A percentile compares a stretch with the other conserved stretches of the same genome.
Evolutionary conservation across 2,113 vertebrate species (phyloP).

Genomic region (Dromiciops gliroides): DNA sequence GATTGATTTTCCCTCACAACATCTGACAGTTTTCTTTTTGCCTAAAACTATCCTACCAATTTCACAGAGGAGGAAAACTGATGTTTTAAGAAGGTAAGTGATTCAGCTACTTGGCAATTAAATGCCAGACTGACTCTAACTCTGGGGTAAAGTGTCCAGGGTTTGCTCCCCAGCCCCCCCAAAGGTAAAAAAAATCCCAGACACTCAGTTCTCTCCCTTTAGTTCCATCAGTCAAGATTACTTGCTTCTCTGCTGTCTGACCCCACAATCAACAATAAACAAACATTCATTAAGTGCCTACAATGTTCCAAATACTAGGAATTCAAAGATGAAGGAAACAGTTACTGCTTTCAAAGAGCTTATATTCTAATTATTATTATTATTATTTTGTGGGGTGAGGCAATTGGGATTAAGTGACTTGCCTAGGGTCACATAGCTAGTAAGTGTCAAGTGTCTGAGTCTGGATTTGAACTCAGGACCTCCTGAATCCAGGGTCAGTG

Average conservation of each 20-base stretch:
- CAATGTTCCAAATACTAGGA: not conserved
- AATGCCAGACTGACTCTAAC: not conserved
- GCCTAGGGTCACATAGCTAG: too few species aligned
- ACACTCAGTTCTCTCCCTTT: not conserved
- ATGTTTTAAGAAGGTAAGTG: not conserved
- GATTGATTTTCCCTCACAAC: too few species aligned
- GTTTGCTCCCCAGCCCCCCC: not conserved
- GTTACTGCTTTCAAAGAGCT: not conserved
- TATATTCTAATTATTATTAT: too few species aligned
- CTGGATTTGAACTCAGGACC: too few species aligned
- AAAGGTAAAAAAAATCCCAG: not conserved
- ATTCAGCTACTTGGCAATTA: not conserved
- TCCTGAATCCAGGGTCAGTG: too few species aligned
- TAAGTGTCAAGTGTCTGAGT: too few species aligned
- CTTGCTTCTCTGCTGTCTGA: not conserved
- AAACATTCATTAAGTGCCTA: not conserved
- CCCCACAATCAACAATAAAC: not conserved
- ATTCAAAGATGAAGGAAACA: not conserved
- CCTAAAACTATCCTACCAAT: not conserved
- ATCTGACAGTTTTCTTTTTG: conserved; percentile 52
- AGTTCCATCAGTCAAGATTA: not conserved
- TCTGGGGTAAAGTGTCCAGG: not conserved
- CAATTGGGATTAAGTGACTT: too few species aligned
- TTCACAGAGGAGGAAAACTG: conserved; percentile 30
- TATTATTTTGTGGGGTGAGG: too few species aligned